These are phyloP conservation scores for Puffinus mauretanicus DNA, from an alignment of 2,113 vertebrate species.

Conservation along the genomic window DNA sequence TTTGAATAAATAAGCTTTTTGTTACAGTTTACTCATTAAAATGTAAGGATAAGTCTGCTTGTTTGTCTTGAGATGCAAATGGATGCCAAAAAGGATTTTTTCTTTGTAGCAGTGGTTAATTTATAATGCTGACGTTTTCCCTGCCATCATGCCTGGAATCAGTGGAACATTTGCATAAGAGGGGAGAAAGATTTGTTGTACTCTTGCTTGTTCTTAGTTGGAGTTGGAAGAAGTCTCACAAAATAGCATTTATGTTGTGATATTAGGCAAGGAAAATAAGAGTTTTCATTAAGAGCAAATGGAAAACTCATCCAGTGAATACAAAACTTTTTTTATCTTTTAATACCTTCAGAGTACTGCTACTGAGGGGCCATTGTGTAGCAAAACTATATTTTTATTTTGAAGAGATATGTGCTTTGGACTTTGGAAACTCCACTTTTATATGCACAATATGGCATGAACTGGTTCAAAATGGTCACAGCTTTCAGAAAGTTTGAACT, in stretches of 20 bases:
- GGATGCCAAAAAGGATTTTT: neutral
- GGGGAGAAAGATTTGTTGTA: neutral
- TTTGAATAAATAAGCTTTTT: conserved; percentile 10
- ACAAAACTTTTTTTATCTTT: neutral
- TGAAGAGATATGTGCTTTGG: neutral
- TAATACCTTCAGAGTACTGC: neutral
- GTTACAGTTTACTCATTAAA: conserved; percentile 20
- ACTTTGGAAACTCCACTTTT: neutral
- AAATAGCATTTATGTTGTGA: neutral
- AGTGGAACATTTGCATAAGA: neutral
- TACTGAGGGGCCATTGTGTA: neutral
- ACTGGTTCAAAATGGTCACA: accelerated
- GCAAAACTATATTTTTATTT: neutral
- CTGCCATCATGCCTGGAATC: neutral
- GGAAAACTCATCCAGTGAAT: neutral
- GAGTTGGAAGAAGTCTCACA: neutral
- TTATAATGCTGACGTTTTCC: neutral
- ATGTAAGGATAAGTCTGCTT: neutral
- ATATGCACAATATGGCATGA: neutral
- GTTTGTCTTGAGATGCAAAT: neutral
- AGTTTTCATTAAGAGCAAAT: neutral
- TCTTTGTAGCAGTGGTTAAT: neutral
- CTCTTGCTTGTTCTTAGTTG: neutral
- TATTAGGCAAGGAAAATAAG: neutral
- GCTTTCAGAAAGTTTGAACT: neutral